phyloP scores from a whole-genome alignment of 92 coral and sea anemone genomes.

The Blastomussa wellsi region DNA sequence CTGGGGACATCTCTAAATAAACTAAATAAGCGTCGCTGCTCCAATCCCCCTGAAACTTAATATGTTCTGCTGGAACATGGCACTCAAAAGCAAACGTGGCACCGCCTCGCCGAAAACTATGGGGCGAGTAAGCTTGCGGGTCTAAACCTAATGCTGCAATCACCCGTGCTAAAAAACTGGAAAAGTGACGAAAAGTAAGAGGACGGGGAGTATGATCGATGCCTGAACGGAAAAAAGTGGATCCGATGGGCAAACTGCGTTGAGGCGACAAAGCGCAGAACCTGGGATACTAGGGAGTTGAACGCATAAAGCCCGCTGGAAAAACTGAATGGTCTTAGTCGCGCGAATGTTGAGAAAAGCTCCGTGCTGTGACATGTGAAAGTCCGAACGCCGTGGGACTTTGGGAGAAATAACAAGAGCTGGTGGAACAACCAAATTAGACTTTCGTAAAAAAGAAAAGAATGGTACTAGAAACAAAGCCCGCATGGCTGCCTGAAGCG shows the following conservation, averaged over 20 bases:
- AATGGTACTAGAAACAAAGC: no score
- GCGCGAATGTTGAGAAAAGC: constrained; percentile 22
- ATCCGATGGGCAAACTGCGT: no score
- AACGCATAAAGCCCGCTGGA: constrained; percentile 15
- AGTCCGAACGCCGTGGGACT: no score
- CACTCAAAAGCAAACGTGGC: neutral
- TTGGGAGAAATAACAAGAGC: no score
- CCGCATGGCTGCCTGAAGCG: no score
- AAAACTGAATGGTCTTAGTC: constrained; percentile 23
- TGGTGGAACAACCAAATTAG: no score
- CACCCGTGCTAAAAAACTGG: no score
- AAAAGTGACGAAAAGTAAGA: no score
- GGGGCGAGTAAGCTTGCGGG: neutral
- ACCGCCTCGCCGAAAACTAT: constrained; percentile 20
- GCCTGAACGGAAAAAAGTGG: no score
- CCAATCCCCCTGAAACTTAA: constrained; percentile 22
- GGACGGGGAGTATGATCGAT: no score
- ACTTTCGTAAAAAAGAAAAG: no score
- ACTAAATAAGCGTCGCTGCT: constrained; percentile 14
- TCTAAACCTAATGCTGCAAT: no score
- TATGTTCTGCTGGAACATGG: neutral
- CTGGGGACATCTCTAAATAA: neutral
- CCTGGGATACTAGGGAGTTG: constrained; percentile 35
- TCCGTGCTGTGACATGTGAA: neutral
- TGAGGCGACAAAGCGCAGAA: neutral